Percentiles rank a stretch among this genome's conserved stretches.
Conservation (phyloP, 2,888 invertebrate species). For the Tyria jacobaeae region DNA sequence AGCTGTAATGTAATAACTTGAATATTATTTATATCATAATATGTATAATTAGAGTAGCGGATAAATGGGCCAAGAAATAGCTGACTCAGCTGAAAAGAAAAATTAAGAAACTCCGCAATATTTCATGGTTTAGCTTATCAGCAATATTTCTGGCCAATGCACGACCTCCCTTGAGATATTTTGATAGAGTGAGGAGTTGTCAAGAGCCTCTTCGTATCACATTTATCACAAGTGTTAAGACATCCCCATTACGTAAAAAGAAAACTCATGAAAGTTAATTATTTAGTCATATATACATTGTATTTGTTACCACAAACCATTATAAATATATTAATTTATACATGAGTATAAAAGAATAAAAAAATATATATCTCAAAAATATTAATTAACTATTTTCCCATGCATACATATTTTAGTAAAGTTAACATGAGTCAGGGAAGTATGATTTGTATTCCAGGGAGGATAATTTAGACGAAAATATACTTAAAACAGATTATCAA, state of each 20-base stretch:
- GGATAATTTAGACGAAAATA: too few relatives aligned
- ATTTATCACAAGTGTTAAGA: constrained; percentile 57
- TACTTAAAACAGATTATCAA: too few relatives aligned
- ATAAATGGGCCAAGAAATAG: constrained; percentile 13
- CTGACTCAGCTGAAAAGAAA: constrained; percentile 19
- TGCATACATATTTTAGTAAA: too few relatives aligned
- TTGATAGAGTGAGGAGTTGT: constrained; percentile 58
- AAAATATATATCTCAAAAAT: too few relatives aligned
- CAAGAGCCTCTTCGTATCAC: constrained; percentile 59
- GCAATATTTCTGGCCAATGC: constrained; percentile 45
- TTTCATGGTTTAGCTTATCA: constrained; percentile 32
- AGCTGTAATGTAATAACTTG: background rate
- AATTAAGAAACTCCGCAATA: constrained; percentile 25
- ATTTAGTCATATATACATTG: constrained; percentile 11
- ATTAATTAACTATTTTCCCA: too few relatives aligned
- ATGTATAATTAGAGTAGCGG: background rate
- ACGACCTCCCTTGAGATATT: constrained; percentile 52
- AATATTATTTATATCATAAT: background rate
- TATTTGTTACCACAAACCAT: too few relatives aligned
- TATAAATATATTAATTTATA: too few relatives aligned
- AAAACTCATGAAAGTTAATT: constrained; percentile 42
- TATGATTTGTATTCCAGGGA: too few relatives aligned
- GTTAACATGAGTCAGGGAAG: too few relatives aligned
- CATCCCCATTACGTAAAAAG: constrained; percentile 46
- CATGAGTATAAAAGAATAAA: too few relatives aligned